Base-by-base conservation (phyloP, 92 coral and sea anemone species). In the Heteractis magnifica region DNA sequence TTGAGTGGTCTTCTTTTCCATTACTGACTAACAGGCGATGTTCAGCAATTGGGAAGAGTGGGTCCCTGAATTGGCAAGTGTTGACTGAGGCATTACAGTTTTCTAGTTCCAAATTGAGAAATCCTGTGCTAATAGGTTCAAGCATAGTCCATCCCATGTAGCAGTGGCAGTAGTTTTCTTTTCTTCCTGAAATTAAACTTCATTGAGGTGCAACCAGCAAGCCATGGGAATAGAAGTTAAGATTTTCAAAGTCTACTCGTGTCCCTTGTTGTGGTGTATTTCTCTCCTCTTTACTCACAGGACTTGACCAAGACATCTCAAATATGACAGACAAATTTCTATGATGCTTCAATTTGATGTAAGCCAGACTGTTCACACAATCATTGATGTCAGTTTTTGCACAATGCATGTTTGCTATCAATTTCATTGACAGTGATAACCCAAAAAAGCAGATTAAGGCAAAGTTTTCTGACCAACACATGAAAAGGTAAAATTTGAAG, bases 1-100 rank as follows among this genome's bases (percentile, higher is more conserved):
- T 59, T 12, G 65, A 59, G 65, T 59, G 65, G 65, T 59, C 70
- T n/a, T n/a, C 70, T 18, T 62, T 62, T 62, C 70, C 70, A 18
- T 4, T 6, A 62, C 6, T n/a, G 23, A 62, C 34, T 34, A 34
- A 2, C 44, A 34, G 44, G 3, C 3, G 7, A n/a, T 59, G 23
- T 62, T 18, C 70, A 62, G 26, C 6, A 5, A n/a, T 7, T n/a
- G 70, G 70, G 21, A 62, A 62, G 70, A 20, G 10, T 16, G 21
- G 5, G 8, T 10, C 8, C 10, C 70, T 6, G 6, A 12, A 62
- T 62, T 62, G 70, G 70, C 70, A 62, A 62, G 64, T 58, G 13
- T 58, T 62, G 18, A 10, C 26, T 2, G 70, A 58, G n/a, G 64
- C 16, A 58, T 10, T 56, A 5, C 64, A 12, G 64, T n/a, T 58